A percentile compares a stretch with the other conserved stretches of the same genome.
Evolutionary conservation across 2,113 vertebrate genomes (phyloP).

Genomic region (Brachyhypopomus gauderio): DNA sequence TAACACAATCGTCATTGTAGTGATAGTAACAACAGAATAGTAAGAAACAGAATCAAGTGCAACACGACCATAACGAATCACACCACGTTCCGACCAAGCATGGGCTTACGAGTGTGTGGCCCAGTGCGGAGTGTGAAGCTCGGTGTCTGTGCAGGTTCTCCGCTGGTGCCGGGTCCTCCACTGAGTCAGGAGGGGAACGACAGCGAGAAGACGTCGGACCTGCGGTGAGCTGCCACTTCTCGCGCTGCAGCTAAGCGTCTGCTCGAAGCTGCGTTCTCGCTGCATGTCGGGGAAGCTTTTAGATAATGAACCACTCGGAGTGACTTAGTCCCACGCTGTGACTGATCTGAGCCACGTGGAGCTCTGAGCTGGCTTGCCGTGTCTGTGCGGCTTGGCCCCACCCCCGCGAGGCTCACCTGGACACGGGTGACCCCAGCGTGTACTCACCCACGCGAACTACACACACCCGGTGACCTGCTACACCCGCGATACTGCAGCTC

Average conservation of each 20-base stretch:
- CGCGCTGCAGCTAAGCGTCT: not conserved
- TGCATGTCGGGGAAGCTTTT: not conserved
- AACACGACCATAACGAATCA: no score
- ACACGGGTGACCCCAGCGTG: slow-evolving; percentile 77
- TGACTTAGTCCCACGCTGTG: not conserved
- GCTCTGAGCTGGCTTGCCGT: slow-evolving; percentile 22
- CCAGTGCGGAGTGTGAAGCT: not conserved
- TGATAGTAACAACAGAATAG: no score
- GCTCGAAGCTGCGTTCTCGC: not conserved
- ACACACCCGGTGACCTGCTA: not conserved
- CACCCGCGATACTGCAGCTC: not conserved
- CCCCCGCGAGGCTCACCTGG: slow-evolving; percentile 71
- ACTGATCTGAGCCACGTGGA: not conserved
- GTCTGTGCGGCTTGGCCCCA: slow-evolving; percentile 73
- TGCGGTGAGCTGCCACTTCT: slow-evolving; percentile 75
- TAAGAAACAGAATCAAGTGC: no score
- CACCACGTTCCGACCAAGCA: not conserved
- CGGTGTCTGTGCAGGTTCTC: slow-evolving; percentile 58
- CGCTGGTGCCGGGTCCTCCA: slow-evolving; percentile 67
- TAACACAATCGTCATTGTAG: no score
- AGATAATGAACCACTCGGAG: not conserved
- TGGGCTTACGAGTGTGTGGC: not conserved
- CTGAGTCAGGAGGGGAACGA: slow-evolving; percentile 74
- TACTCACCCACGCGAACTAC: not conserved
- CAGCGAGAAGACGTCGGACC: slow-evolving; percentile 75